These are phyloP conservation scores for Drosophila nebulosa DNA, from an alignment of 1,140 invertebrate genomes.

Conservation along the genomic window DNA sequence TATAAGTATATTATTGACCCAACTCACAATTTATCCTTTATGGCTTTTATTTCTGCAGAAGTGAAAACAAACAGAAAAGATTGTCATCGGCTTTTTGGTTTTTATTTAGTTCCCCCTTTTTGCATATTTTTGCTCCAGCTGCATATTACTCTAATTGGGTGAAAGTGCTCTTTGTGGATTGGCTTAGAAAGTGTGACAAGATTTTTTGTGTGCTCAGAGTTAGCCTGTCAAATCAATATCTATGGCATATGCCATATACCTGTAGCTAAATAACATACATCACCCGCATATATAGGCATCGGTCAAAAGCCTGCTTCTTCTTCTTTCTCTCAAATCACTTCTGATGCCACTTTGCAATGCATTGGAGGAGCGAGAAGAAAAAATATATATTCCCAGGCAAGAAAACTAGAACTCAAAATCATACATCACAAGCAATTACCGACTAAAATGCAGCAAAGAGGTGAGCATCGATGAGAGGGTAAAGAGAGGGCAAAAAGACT, in stretches of 20 bases:
- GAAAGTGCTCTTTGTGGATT: conserved; percentile 44
- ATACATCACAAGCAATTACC: conserved; percentile 79
- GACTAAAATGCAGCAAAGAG: conserved; percentile 69
- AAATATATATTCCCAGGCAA: conserved; percentile 67
- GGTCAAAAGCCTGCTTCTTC: conserved; percentile 14
- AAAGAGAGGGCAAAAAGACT: conserved; percentile 16
- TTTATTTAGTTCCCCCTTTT: conserved; percentile 22
- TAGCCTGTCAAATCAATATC: conserved; percentile 71
- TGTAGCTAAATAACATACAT: conserved; percentile 73
- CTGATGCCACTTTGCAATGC: no score
- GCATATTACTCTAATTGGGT: conserved; percentile 64
- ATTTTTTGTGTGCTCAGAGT: conserved; percentile 13
- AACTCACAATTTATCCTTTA: conserved; percentile 72
- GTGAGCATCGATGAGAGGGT: conserved; percentile 51
- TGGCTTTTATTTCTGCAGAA: conserved; percentile 77
- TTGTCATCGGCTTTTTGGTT: conserved; percentile 67
- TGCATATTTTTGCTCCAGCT: not conserved
- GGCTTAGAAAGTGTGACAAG: conserved; percentile 72
- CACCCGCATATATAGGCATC: conserved; percentile 78
- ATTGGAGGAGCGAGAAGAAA: not conserved
- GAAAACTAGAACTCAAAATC: conserved; percentile 78
- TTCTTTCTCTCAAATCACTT: not conserved
- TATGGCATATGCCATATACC: conserved; percentile 63
- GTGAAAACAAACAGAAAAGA: conserved; percentile 72
- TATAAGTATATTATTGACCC: not conserved